phyloP scores from a whole-genome alignment of 2,113 vertebrate genomes.

The Rhabdomys dilectus region DNA sequence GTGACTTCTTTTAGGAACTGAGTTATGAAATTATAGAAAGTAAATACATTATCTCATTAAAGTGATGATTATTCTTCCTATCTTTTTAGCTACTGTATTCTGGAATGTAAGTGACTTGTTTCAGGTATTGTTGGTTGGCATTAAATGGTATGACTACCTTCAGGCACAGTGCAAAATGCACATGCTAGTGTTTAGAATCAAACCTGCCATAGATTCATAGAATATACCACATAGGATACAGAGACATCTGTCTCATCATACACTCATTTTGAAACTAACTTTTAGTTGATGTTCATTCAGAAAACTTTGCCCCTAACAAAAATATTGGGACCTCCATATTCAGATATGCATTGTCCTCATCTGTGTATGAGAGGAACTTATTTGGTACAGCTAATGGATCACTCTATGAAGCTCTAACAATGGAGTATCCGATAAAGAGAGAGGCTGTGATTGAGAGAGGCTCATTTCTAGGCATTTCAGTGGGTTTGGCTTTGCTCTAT shows the following conservation, averaged over 20 bases:
- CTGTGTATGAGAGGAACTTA: not conserved
- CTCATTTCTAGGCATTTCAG: not conserved
- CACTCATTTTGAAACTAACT: not conserved
- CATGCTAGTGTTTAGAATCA: not conserved
- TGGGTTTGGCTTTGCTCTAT: not conserved
- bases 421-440: not conserved
- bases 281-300: not conserved
- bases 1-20: not conserved
- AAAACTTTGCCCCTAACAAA: not conserved
- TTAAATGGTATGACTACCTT: not conserved
- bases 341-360: not conserved
- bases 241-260: not conserved
- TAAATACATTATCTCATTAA: not conserved
- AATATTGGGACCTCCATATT: not conserved
- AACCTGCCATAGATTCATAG: too few species aligned
- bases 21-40: not conserved
- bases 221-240: too few species aligned
- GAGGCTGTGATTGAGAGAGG: not conserved
- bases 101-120: not conserved
- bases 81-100: not conserved
- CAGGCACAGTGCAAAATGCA: not conserved
- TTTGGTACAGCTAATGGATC: not conserved
- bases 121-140: not conserved
- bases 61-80: not conserved
- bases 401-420: not conserved